A percentile compares a stretch with the other conserved stretches of the same genome.
These are phyloP conservation scores for Lepeophtheirus salmonis DNA, from an alignment of 1,140 invertebrate genomes.

Conservation along the genomic window DNA sequence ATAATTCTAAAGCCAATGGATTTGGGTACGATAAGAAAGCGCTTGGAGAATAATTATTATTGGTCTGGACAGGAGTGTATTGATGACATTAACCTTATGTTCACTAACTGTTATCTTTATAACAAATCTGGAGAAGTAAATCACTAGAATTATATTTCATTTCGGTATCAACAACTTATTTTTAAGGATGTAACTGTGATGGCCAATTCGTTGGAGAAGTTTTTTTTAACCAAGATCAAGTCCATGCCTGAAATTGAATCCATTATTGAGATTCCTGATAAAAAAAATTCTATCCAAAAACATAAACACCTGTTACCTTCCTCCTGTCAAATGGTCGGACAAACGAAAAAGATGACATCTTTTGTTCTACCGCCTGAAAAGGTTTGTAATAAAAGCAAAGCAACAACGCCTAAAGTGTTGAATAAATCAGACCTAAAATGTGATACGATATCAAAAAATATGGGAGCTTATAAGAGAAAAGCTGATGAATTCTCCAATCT, in stretches of 20 bases:
- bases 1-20: conserved; percentile 92
- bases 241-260: conserved; percentile 81
- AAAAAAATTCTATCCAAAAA: conserved; percentile 35
- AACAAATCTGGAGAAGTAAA: conserved; percentile 69
- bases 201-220: conserved; percentile 89
- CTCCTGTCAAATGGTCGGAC: too few relatives aligned
- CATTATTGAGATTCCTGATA: neutral
- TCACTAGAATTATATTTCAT: neutral
- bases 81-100: conserved; percentile 96
- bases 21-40: conserved; percentile 89
- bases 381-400: too few relatives aligned
- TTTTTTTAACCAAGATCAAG: conserved; percentile 76
- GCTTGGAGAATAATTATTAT: conserved; percentile 91
- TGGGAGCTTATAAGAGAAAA: too few relatives aligned
- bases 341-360: too few relatives aligned
- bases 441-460: too few relatives aligned
- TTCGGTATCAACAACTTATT: too few relatives aligned
- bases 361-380: too few relatives aligned
- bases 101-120: conserved; percentile 96
- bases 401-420: too few relatives aligned
- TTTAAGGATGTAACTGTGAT: conserved; percentile 84
- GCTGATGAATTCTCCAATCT: too few relatives aligned
- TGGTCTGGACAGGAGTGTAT: conserved; percentile 89
- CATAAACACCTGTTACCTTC: too few relatives aligned
- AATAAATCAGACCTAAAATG: too few relatives aligned